phyloP scores from a whole-genome alignment of 2,113 vertebrate genomes.

The Lasiurus cinereus region DNA sequence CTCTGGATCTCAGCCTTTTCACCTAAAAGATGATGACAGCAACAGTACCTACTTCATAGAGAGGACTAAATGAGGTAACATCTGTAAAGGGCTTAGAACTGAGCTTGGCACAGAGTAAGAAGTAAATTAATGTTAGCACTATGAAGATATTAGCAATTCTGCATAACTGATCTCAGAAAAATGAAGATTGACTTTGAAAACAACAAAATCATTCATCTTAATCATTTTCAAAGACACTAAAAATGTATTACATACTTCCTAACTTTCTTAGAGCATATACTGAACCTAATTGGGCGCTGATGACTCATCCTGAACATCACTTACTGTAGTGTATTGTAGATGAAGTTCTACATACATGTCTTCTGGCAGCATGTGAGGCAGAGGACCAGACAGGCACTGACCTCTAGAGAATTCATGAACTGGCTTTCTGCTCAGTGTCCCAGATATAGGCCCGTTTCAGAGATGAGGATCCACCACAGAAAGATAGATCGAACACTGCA shows the following conservation, averaged over 20 bases:
- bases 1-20: background rate
- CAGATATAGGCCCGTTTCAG: background rate
- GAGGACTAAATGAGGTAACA: background rate
- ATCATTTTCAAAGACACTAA: background rate
- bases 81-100: background rate
- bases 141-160: slow-evolving; percentile 34
- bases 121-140: background rate
- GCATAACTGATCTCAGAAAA: slow-evolving; percentile 3
- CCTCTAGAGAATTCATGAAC: background rate
- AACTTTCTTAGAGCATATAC: background rate
- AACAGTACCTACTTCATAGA: background rate
- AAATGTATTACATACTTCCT: background rate
- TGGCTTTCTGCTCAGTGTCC: background rate
- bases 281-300: background rate
- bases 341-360: background rate
- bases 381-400: background rate
- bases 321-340: background rate
- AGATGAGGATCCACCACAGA: background rate
- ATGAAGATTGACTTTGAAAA: background rate
- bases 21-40: background rate
- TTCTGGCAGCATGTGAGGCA: background rate
- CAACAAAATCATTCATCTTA: slow-evolving; percentile 13
- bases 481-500: background rate
- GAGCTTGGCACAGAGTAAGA: background rate
- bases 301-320: background rate